A percentile compares a stretch with the other conserved stretches of the same genome.
phyloP scores from a whole-genome alignment of 2,797 vertebrate species.

The Sebastes paucispinis region DNA sequence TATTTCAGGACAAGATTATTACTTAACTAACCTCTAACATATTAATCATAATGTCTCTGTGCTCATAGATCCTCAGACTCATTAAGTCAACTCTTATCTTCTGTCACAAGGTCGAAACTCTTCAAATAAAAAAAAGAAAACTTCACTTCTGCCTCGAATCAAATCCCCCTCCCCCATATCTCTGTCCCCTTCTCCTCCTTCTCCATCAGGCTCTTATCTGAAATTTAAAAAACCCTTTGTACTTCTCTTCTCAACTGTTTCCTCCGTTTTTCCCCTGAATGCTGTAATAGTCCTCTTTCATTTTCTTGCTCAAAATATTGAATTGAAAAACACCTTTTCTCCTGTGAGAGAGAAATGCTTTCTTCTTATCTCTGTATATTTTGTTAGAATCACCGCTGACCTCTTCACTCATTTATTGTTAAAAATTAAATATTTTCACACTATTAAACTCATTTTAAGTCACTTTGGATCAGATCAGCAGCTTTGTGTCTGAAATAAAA shows the following conservation, averaged over 20 bases:
- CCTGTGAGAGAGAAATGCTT: not conserved
- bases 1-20: not conserved
- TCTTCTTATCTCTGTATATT: not conserved
- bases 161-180: not conserved
- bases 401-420: not conserved
- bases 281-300: not conserved
- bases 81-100: constrained; percentile 39
- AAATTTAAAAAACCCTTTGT: constrained; percentile 12
- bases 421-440: not conserved
- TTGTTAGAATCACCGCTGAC: not conserved
- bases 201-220: constrained; percentile 3
- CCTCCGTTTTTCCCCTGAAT: not conserved
- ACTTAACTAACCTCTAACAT: not conserved
- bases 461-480: not conserved
- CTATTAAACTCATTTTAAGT: not conserved
- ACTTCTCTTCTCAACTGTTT: not conserved
- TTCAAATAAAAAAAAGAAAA: not conserved
- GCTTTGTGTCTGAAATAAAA: not conserved
- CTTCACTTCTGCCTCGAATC: not conserved
- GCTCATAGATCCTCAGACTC: constrained; percentile 1
- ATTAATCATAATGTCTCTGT: not conserved
- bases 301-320: not conserved
- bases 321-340: not conserved
- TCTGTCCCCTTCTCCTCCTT: not conserved
- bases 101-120: not conserved